Evolutionary conservation across 2,888 invertebrate species (phyloP).

Genomic region (Clivina fossor): DNA sequence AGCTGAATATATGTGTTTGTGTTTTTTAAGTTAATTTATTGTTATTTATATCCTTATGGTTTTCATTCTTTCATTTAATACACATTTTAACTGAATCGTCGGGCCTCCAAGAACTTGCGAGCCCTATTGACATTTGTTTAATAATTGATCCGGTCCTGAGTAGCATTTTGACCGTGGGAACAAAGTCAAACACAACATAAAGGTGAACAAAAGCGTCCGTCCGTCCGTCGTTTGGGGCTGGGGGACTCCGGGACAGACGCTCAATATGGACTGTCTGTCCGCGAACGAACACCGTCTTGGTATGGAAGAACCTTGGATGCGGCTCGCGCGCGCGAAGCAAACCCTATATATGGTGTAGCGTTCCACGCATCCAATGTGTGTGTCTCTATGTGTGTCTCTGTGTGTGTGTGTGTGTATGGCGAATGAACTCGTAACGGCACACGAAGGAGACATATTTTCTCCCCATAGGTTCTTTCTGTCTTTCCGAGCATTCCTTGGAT

Average conservation of each 20-base stretch:
- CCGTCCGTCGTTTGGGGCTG: not conserved
- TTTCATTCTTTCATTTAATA: too few species aligned
- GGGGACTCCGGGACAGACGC: slow-evolving; percentile 3
- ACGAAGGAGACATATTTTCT: too few species aligned
- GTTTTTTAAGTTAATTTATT: too few species aligned
- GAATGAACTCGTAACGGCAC: slow-evolving; percentile 16
- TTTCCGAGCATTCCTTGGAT: too few species aligned
- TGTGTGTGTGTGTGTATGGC: too few species aligned
- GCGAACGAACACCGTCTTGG: not conserved
- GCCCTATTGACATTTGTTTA: too few species aligned
- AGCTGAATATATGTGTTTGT: too few species aligned
- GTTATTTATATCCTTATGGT: too few species aligned
- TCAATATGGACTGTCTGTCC: slow-evolving; percentile 28
- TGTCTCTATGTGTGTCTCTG: not conserved
- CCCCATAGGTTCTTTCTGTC: too few species aligned
- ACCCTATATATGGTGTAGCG: slow-evolving; percentile 19
- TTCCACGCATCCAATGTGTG: not conserved
- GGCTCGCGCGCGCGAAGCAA: slow-evolving; percentile 6
- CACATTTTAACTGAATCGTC: too few species aligned
- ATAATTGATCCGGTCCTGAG: not conserved
- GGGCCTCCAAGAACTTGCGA: too few species aligned
- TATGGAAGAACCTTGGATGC: slow-evolving; percentile 15
- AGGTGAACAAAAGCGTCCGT: not conserved
- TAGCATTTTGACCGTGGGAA: slow-evolving; percentile 14
- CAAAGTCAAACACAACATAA: too few species aligned